Evolutionary conservation across 1,140 invertebrate species (phyloP), one percentile per base, ranked within the genome.

Genomic region (Trachymyrmex cornetzi): DNA sequence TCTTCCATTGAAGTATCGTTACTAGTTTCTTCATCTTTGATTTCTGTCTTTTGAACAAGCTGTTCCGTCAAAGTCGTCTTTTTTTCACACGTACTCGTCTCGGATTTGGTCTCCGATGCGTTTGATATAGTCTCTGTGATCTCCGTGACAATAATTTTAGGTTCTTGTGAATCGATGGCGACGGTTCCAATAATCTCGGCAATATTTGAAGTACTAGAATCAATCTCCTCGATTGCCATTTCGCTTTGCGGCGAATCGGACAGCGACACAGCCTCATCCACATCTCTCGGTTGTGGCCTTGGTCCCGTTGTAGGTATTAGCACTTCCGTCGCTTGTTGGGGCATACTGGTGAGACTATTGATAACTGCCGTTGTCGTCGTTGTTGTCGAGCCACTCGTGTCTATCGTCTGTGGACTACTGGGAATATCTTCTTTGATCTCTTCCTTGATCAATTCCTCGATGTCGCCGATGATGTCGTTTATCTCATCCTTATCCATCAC

Each of bases 391-490:
- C 19, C 38, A 5, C 19, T 75, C 2, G 80, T 63, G 14, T 75
- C 69, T 12, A 92, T 57, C 1, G 86, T 90, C 72, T 93, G 90
- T 5, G 95, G 94, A 87, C 94, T 95, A 19, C 14, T 87, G 5
- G 94, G 95, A 44, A 95, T 95, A 75, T 95, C 95, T 88, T 95
- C 94, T 69, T 95, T 95, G 24, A 96, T 95, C 24, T 95, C 95
- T 88, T 95, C 94, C 71, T 95, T 95, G 22, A 96, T 95, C 24
- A 95, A 75, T 77, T 95, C 95, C 72, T 95, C 95, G 24, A 95
- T 95, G 82, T 95, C 95, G 1, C 94, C 95, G 74, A 95, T 95
- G 27, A 95, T 95, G 81, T 95, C 95, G 84, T 96, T 95, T 63
- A 95, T 95, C 80, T 95, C 95, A 82, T 95, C 95, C 74, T 95